Base-by-base conservation (phyloP, 2,888 invertebrate species). In the Calameuta idolon region DNA sequence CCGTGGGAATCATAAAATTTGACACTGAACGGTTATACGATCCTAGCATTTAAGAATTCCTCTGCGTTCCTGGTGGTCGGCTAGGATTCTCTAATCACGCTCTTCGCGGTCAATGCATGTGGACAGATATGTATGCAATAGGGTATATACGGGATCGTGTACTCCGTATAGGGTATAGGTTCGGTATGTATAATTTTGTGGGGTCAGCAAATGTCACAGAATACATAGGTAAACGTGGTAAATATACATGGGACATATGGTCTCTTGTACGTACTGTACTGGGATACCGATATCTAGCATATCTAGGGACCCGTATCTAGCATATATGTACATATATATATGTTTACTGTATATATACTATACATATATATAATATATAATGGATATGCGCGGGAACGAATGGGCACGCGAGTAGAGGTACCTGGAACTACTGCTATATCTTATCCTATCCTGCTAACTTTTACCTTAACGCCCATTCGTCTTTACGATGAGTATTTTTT, bases 241-340 rank as follows among this genome's bases (percentile, higher is more conserved):
- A 71, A 71, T 71, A 11, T 12, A 33, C 71, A 71, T 30, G 31
- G 31, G 33, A 71, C 71, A 71, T 71, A 71, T 55, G 40, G 40
- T 23, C 40, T 23, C 23, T 55, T 55, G n/a, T n/a, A n/a, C n/a
- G 40, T 23, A 55, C 31, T 15, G 71, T 33, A 31, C 71, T 15
- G 71, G 30, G 71, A 71, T 71, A 31, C 71, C 71, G 71, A 71
- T 33, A n/a, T n/a, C n/a, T n/a, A n/a, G n/a, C n/a, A n/a, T n/a
- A n/a, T n/a, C n/a, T n/a, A n/a, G n/a, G n/a, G 31, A 31, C 71
- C 71, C 40, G 40, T 23, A 55, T 55, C 40, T 15, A 55, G 40
- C 40, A 55, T 55, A 23, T 23, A 0, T 71, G 3, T 71, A 35
- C 3, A 34, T 34, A 34, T 4, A 34, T 9, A 11, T 1, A 3